A percentile compares a stretch with the other conserved stretches of the same genome.
Evolutionary conservation across 2,113 vertebrate species (phyloP).

Genomic region (Prinia subflava): DNA sequence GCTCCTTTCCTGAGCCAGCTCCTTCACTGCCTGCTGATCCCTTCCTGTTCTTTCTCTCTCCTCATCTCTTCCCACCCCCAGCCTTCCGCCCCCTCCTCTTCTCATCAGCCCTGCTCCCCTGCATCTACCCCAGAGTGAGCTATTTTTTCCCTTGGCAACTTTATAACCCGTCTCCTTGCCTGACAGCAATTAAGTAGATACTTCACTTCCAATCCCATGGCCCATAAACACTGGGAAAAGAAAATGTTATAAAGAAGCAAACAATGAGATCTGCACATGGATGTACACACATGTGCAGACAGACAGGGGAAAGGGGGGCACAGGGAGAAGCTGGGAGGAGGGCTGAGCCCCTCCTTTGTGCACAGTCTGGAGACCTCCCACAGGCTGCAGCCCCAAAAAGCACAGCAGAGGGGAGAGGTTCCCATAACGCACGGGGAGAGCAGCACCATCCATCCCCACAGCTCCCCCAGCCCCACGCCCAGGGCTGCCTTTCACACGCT

Average conservation of each 20-base stretch:
- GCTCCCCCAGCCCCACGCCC: neutral
- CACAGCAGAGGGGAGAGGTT: accelerated
- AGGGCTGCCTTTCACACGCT: too few species aligned
- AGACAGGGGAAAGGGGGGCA: neutral
- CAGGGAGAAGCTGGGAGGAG: accelerated
- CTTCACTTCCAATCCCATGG: constrained; percentile 47
- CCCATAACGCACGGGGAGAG: accelerated
- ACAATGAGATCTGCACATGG: neutral
- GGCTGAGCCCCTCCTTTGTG: neutral
- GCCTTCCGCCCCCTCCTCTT: neutral
- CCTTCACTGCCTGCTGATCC: neutral
- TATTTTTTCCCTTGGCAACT: constrained; percentile 49
- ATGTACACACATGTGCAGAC: neutral
- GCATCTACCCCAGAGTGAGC: constrained; percentile 14
- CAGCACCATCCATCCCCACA: accelerated
- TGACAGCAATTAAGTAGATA: constrained; percentile 53
- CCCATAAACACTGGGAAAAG: constrained; percentile 11
- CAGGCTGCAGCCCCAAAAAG: accelerated
- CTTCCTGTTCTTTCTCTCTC: neutral
- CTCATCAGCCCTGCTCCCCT: neutral
- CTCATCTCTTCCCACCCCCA: neutral
- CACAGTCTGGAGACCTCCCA: neutral
- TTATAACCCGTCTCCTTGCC: constrained; percentile 47
- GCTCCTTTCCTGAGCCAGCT: neutral
- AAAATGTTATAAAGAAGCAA: neutral